phyloP scores from a whole-genome alignment of 2,888 invertebrate species.

The Phorcus lineatus region DNA sequence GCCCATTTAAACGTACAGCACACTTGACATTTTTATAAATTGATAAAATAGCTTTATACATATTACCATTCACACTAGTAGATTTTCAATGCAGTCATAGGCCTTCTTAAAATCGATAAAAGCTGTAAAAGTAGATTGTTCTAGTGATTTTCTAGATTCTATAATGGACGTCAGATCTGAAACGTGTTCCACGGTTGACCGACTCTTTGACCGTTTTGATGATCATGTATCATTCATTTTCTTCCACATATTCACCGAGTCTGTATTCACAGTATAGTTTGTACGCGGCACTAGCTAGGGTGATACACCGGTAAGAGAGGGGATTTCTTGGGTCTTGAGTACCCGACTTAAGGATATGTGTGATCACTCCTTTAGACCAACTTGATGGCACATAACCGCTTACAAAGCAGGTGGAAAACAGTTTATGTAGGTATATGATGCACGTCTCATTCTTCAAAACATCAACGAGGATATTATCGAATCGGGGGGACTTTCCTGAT shows the following conservation, averaged over 20 bases:
- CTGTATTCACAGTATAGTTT: not conserved
- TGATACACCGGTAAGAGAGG: not conserved
- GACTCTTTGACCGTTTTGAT: not conserved
- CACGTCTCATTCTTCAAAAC: not conserved
- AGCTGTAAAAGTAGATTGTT: not conserved
- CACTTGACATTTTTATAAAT: not conserved
- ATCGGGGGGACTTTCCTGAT: not conserved
- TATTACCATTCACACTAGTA: not conserved
- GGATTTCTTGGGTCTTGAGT: conserved; percentile 1
- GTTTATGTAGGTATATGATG: not conserved
- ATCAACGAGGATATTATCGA: not conserved
- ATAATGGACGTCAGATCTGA: not conserved
- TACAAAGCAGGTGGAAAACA: not conserved
- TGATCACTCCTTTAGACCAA: not conserved
- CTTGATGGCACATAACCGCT: not conserved
- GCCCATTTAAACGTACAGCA: not conserved
- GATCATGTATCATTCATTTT: not conserved
- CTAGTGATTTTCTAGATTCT: not conserved
- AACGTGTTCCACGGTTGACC: not conserved
- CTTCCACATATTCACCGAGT: not conserved
- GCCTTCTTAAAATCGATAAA: not conserved
- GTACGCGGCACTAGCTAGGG: not conserved
- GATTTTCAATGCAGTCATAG: not conserved
- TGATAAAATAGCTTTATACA: not conserved
- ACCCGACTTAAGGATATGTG: not conserved